Evolutionary conservation across 2,797 vertebrate genomes (phyloP).

Genomic region (Xyrichtys novacula): DNA sequence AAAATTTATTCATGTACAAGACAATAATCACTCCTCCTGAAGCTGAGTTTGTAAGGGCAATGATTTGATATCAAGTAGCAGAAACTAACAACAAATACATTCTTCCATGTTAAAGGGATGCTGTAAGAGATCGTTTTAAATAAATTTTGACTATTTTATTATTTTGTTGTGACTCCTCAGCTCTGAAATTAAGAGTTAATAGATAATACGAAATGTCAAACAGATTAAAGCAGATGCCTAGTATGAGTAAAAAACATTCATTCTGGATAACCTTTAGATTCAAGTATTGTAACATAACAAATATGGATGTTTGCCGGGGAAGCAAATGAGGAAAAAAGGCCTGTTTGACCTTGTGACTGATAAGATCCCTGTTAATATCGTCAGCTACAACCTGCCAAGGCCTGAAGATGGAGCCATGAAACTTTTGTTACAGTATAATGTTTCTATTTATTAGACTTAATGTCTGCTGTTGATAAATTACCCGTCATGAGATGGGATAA

Average conservation of each 20-base stretch:
- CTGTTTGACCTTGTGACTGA: neutral
- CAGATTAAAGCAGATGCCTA: neutral
- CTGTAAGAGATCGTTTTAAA: neutral
- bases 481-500: conserved; percentile 1
- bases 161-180: neutral
- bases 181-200: neutral
- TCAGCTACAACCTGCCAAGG: neutral
- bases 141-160: conserved; percentile 2
- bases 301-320: neutral
- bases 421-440: conserved; percentile 6
- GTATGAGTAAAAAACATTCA: neutral
- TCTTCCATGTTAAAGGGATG: neutral
- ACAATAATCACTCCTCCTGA: conserved; percentile 17
- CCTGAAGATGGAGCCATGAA: neutral
- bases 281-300: neutral
- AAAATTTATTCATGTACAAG: neutral
- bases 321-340: neutral
- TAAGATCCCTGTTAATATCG: neutral
- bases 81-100: neutral
- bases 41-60: neutral
- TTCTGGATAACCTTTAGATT: too few species aligned
- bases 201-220: neutral
- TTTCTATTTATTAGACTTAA: conserved; percentile 5
- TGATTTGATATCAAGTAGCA: neutral
- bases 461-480: neutral